Percentiles rank a stretch among this genome's conserved stretches.
Evolutionary conservation across 2,797 vertebrate genomes (phyloP).

Genomic region (Allobates femoralis): DNA sequence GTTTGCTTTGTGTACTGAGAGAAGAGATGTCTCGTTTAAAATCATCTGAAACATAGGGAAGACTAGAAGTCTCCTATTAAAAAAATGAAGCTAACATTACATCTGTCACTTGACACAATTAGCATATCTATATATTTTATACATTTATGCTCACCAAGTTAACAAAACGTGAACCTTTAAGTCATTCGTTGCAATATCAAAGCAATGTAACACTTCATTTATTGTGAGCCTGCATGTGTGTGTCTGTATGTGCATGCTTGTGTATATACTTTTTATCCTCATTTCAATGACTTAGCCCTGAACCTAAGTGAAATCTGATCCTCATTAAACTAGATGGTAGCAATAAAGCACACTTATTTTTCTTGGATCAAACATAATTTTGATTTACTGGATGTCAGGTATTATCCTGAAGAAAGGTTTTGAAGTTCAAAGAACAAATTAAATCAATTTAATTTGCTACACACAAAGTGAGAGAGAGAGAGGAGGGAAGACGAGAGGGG

Average conservation of each 20-base stretch:
- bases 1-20: background rate
- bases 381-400: conserved; percentile 67
- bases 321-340: conserved; percentile 63
- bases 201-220: conserved; percentile 50
- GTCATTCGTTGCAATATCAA: conserved; percentile 37
- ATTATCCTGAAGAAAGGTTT: conserved; percentile 63
- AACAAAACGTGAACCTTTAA: conserved; percentile 2
- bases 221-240: conserved; percentile 29
- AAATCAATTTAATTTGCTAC: conserved; percentile 64
- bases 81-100: background rate
- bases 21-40: background rate
- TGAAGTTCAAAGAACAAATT: conserved; percentile 65
- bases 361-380: conserved; percentile 65
- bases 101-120: background rate
- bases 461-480: conserved; percentile 56
- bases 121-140: background rate
- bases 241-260: conserved; percentile 25
- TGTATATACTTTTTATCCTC: conserved; percentile 28
- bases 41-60: background rate
- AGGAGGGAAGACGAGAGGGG: conserved; percentile 25
- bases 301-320: conserved; percentile 65
- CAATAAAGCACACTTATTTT: conserved; percentile 66
- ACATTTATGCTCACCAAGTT: conserved; percentile 1
- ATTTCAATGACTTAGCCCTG: conserved; percentile 46
- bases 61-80: background rate